phyloP scores from a whole-genome alignment of 1,140 invertebrate genomes.

The Danaus melanippus region DNA sequence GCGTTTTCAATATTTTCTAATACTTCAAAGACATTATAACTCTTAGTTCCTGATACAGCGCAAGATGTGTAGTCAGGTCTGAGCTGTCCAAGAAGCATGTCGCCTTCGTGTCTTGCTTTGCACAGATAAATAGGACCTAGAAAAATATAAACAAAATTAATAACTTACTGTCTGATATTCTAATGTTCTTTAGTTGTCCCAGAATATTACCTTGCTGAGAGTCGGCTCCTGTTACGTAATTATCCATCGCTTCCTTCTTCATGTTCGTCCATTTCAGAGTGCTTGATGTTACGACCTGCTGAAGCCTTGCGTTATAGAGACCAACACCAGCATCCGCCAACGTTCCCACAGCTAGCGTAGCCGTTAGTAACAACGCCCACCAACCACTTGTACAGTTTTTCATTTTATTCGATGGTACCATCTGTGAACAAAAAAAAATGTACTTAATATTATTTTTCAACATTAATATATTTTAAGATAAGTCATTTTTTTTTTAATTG shows the following conservation, averaged over 20 bases:
- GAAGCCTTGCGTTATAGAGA: conserved; percentile 49
- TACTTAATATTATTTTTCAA: conserved; percentile 6
- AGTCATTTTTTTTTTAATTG: too few species aligned
- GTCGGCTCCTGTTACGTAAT: conserved; percentile 52
- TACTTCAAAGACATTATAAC: conserved; percentile 79
- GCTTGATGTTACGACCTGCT: conserved; percentile 59
- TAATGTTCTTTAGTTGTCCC: conserved; percentile 1
- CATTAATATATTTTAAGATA: not conserved
- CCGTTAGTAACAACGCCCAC: conserved; percentile 51
- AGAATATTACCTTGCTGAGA: conserved; percentile 42
- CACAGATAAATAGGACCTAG: conserved; percentile 80
- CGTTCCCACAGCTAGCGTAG: conserved; percentile 38
- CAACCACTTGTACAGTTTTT: conserved; percentile 49
- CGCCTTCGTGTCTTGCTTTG: conserved; percentile 77
- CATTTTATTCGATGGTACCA: conserved; percentile 47
- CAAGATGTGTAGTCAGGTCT: conserved; percentile 74
- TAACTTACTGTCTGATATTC: not conserved
- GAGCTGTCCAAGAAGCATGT: conserved; percentile 80
- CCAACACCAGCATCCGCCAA: conserved; percentile 42
- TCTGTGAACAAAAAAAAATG: conserved; percentile 42
- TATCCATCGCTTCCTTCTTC: conserved; percentile 54
- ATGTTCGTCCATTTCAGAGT: conserved; percentile 57
- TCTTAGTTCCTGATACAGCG: conserved; percentile 75
- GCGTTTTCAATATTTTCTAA: conserved; percentile 83
- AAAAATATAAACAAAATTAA: conserved; percentile 18